A percentile compares a stretch with the other conserved stretches of the same genome.
These are phyloP conservation scores for Scortum barcoo DNA, from an alignment of 2,113 vertebrate genomes.

Conservation along the genomic window DNA sequence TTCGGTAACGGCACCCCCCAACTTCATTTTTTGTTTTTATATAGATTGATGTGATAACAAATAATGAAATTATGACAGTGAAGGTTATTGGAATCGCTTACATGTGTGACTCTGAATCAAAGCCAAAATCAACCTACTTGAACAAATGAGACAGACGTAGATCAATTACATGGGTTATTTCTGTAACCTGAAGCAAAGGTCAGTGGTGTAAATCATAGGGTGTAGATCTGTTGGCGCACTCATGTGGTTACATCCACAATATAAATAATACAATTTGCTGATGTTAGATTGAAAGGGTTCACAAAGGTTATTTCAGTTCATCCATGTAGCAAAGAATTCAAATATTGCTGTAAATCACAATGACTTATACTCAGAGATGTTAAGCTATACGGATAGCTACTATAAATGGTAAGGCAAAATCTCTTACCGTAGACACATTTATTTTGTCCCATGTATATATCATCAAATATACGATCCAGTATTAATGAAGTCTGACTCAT, in stretches of 20 bases:
- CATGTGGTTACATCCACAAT: background rate
- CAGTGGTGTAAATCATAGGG: background rate
- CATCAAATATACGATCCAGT: too few species aligned
- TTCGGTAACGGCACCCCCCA: background rate
- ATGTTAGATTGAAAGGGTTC: background rate
- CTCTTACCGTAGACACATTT: background rate
- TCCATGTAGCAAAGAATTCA: background rate
- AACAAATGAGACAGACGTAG: background rate
- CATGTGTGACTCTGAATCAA: background rate
- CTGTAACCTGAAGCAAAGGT: constrained; percentile 5
- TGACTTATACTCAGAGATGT: background rate
- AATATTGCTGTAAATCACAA: background rate
- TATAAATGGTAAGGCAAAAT: background rate
- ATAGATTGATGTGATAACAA: background rate
- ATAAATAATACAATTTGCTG: background rate
- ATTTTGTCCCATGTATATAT: background rate
- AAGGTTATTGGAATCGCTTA: background rate
- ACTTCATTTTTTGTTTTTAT: background rate
- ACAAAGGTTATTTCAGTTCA: background rate
- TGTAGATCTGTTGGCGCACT: background rate
- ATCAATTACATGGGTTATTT: background rate
- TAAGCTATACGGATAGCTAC: background rate
- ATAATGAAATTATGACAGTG: background rate
- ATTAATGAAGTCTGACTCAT: background rate
- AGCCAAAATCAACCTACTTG: background rate